These are phyloP conservation scores for Euphysa ruthae DNA, from an alignment of 30 jellyfish, hydroid and myxozoan genomes.

Conservation along the genomic window DNA sequence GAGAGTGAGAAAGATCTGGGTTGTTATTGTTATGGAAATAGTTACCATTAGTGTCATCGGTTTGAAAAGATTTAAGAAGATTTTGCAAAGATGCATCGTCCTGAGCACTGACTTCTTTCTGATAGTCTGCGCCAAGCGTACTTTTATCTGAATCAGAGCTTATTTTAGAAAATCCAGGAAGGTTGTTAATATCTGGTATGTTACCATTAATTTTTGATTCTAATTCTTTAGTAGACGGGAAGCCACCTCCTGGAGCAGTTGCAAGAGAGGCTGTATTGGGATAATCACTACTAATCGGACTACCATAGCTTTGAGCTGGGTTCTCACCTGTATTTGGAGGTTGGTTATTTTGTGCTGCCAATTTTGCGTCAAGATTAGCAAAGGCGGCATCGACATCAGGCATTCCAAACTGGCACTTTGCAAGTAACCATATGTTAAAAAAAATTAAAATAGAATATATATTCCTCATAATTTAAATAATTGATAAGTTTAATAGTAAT, in stretches of 20 bases:
- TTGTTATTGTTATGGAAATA: conserved; percentile 10
- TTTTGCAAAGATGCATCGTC: conserved; percentile 20
- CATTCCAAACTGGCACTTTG: background rate
- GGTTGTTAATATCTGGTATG: background rate
- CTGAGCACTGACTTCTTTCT: conserved; percentile 12
- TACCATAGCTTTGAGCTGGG: background rate
- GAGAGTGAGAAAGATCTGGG: conserved; percentile 6
- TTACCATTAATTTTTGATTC: conserved; percentile 2
- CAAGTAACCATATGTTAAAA: no score
- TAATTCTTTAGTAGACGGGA: background rate
- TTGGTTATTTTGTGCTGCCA: no score
- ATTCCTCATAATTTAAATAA: no score
- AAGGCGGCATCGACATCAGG: background rate
- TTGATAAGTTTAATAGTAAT: no score
- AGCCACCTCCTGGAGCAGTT: background rate
- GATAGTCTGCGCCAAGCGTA: conserved; percentile 4
- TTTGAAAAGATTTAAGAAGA: conserved; percentile 21
- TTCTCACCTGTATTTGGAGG: background rate
- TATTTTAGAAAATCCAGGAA: background rate
- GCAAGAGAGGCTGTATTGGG: background rate
- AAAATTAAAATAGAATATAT: no score
- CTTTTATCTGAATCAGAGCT: conserved; percentile 4
- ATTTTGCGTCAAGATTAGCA: background rate
- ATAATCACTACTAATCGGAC: background rate
- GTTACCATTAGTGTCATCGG: conserved; percentile 27